Percentiles rank a stretch among this genome's conserved stretches.
Evolutionary conservation across 2,888 invertebrate species (phyloP).

Genomic region (Cremastinae sp.): DNA sequence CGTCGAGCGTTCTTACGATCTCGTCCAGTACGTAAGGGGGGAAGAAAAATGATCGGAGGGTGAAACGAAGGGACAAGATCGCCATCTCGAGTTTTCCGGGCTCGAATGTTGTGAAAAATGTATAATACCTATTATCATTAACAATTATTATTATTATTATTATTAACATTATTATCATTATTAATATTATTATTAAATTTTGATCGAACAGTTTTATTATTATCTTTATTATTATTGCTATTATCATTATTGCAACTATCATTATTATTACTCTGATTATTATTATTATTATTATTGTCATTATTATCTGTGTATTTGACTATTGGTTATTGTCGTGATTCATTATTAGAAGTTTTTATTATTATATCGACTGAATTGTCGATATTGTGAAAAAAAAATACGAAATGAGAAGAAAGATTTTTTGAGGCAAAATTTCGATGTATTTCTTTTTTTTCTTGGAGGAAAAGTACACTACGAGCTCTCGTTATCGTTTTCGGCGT

Average conservation of each 20-base stretch:
- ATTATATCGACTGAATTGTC: slow-evolving; percentile 54
- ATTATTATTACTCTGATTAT: slow-evolving; percentile 50
- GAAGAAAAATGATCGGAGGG: slow-evolving; percentile 17
- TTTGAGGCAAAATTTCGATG: slow-evolving; percentile 33
- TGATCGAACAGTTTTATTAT: slow-evolving; percentile 59
- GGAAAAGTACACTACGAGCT: slow-evolving; percentile 12
- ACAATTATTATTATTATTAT: slow-evolving; percentile 68
- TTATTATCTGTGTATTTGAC: slow-evolving; percentile 54
- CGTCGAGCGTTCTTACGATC: slow-evolving; percentile 37
- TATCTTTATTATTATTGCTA: slow-evolving; percentile 65
- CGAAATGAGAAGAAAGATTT: slow-evolving; percentile 37
- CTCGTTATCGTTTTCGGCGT: slow-evolving; percentile 36
- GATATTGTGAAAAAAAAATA: slow-evolving; percentile 41
- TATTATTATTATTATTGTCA: slow-evolving; percentile 67
- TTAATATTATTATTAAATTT: slow-evolving; percentile 67
- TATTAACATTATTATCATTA: slow-evolving; percentile 65
- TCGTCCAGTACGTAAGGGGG: slow-evolving; percentile 37
- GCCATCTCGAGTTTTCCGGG: slow-evolving; percentile 68
- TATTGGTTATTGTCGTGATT: slow-evolving; percentile 61
- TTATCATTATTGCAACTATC: slow-evolving; percentile 46
- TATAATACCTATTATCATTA: slow-evolving; percentile 75
- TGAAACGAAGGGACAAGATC: slow-evolving; percentile 43
- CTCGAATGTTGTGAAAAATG: slow-evolving; percentile 75
- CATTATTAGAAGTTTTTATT: slow-evolving; percentile 62
- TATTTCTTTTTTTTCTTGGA: slow-evolving; percentile 16